Evolutionary conservation across 1,140 invertebrate species (phyloP).

Genomic region (Macrotrachela quadricornifera): DNA sequence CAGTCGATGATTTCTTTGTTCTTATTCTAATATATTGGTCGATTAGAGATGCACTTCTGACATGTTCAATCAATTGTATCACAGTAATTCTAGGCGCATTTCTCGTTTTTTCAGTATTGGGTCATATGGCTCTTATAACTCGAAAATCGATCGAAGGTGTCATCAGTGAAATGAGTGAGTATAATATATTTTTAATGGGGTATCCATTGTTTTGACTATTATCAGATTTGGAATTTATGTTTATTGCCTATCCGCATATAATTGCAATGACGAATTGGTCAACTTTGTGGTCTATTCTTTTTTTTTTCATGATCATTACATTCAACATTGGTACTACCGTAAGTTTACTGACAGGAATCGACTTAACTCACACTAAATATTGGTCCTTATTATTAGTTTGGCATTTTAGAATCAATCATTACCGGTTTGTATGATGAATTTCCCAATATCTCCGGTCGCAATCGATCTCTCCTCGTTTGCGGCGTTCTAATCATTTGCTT

Average conservation of each 20-base stretch:
- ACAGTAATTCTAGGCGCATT: constrained; percentile 92
- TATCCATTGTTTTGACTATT: too few relatives aligned
- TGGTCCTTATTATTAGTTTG: too few relatives aligned
- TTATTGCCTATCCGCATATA: constrained; percentile 81
- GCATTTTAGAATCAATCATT: constrained; percentile 49
- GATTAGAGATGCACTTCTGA: constrained; percentile 67
- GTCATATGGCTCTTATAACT: constrained; percentile 75
- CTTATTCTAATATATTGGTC: background rate
- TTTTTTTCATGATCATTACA: constrained; percentile 91
- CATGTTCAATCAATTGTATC: constrained; percentile 73
- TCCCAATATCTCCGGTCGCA: constrained; percentile 36
- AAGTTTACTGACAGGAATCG: constrained; percentile 6
- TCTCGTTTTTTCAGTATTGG: constrained; percentile 79
- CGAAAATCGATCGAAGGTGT: constrained; percentile 66
- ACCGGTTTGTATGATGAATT: constrained; percentile 52
- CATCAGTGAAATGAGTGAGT: constrained; percentile 33
- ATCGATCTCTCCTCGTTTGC: constrained; percentile 46
- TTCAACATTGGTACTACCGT: constrained; percentile 47
- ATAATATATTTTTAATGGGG: too few relatives aligned
- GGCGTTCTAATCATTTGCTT: constrained; percentile 54
- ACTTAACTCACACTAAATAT: background rate
- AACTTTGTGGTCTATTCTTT: constrained; percentile 80
- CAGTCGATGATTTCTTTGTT: background rate
- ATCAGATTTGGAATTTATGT: constrained; percentile 71
- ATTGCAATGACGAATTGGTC: constrained; percentile 70